These are phyloP conservation scores for Tenualosa thibaudeaui DNA, from an alignment of 2,797 vertebrate species.

Conservation along the genomic window DNA sequence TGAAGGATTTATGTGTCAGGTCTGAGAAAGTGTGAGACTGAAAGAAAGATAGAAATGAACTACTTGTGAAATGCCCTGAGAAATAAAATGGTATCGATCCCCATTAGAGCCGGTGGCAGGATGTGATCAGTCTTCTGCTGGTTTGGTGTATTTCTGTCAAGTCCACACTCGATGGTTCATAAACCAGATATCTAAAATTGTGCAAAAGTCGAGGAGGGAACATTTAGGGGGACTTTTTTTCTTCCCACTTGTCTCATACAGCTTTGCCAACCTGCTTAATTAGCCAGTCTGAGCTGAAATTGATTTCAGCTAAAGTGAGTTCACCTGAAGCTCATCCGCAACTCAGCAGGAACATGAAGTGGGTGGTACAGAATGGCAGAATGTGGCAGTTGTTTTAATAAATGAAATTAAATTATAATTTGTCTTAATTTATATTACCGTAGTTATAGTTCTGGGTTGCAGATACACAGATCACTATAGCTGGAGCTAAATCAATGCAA, in stretches of 20 bases:
- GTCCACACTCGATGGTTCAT: not conserved
- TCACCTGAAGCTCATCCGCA: not conserved
- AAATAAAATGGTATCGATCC: not conserved
- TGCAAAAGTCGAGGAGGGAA: not conserved
- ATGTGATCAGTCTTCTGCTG: not conserved
- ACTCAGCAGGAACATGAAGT: not conserved
- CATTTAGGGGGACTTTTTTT: not conserved
- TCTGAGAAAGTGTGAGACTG: not conserved
- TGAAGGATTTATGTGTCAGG: constrained; percentile 7
- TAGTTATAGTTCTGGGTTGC: not conserved
- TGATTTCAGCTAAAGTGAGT: not conserved
- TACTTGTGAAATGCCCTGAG: not conserved
- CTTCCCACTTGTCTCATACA: not conserved
- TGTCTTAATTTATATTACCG: not conserved
- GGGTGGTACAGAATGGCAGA: not conserved
- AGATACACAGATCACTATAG: not conserved
- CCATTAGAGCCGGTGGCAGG: not conserved
- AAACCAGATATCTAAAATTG: not conserved
- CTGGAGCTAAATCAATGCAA: not conserved
- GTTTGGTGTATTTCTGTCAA: not conserved
- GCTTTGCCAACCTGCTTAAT: not conserved
- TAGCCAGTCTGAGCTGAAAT: not conserved
- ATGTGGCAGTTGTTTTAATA: not conserved
- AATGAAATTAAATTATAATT: not conserved
- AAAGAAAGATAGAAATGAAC: not conserved